Evolutionary conservation across 1,140 invertebrate genomes (phyloP).

Genomic region (Scaptomyza graminum): DNA sequence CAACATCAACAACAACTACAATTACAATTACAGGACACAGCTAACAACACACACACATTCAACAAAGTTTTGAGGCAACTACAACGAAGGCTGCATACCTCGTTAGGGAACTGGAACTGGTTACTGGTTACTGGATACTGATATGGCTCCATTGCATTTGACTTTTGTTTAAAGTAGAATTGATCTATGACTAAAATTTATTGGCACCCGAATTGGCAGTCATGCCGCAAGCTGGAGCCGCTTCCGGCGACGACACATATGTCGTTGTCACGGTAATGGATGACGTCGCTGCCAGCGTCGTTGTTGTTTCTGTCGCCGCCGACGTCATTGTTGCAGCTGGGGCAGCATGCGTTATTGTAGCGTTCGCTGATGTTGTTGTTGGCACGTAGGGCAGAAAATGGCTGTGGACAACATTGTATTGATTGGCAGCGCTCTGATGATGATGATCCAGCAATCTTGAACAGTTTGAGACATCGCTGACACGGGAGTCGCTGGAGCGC

Average conservation of each 20-base stretch:
- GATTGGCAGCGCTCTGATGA: conserved; percentile 74
- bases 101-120: conserved; percentile 15
- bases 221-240: conserved; percentile 65
- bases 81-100: conserved; percentile 9
- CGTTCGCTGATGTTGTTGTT: conserved; percentile 57
- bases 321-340: conserved; percentile 41
- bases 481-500: conserved; percentile 80
- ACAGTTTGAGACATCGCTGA: conserved; percentile 81
- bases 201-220: conserved; percentile 54
- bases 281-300: conserved; percentile 31
- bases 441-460: conserved; percentile 81
- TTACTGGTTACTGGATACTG: conserved; percentile 5
- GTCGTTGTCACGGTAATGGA: conserved; percentile 55
- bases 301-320: conserved; percentile 21
- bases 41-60: conserved; percentile 35
- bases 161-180: neutral
- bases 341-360: conserved; percentile 61
- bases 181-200: conserved; percentile 70
- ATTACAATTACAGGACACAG: conserved; percentile 40
- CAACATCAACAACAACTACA: conserved; percentile 51
- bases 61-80: conserved; percentile 3
- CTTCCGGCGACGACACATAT: conserved; percentile 62
- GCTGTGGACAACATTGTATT: conserved; percentile 69
- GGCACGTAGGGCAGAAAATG: conserved; percentile 76
- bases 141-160: conserved; percentile 20